Percentiles rank a stretch among this genome's conserved stretches.
phyloP scores from a whole-genome alignment of 1,140 invertebrate species.

The Nasonia giraulti region DNA sequence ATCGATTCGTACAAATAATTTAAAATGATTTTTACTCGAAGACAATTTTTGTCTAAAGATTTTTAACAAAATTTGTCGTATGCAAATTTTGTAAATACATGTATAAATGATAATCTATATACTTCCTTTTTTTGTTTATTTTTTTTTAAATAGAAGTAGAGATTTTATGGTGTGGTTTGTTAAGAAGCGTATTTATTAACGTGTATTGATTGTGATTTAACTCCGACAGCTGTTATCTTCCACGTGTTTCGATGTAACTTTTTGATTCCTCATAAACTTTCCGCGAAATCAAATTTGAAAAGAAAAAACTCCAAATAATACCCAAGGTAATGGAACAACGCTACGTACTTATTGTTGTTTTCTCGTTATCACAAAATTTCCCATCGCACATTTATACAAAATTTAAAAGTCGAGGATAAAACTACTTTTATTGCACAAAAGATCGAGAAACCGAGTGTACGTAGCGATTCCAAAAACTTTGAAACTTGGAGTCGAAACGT shows the following conservation, averaged over 20 bases:
- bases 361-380: not conserved
- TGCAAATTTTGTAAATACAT: not conserved
- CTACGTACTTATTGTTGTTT: not conserved
- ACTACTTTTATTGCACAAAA: not conserved
- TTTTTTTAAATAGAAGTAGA: not conserved
- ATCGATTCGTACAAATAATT: not conserved
- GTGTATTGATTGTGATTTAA: not conserved
- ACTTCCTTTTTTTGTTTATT: no score
- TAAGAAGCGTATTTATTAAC: not conserved
- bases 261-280: no score
- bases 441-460: not conserved
- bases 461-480: not conserved
- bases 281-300: not conserved
- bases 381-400: no score
- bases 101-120: not conserved
- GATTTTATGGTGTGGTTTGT: conserved; percentile 3
- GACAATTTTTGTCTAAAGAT: not conserved
- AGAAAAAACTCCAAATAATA: not conserved
- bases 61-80: not conserved
- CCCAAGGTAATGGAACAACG: no score
- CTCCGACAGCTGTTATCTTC: not conserved
- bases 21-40: not conserved
- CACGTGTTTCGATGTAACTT: not conserved
- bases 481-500: not conserved
- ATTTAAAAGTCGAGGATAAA: not conserved